Evolutionary conservation across 2,888 invertebrate species (phyloP).

Genomic region (Apomyelois bistriatella): DNA sequence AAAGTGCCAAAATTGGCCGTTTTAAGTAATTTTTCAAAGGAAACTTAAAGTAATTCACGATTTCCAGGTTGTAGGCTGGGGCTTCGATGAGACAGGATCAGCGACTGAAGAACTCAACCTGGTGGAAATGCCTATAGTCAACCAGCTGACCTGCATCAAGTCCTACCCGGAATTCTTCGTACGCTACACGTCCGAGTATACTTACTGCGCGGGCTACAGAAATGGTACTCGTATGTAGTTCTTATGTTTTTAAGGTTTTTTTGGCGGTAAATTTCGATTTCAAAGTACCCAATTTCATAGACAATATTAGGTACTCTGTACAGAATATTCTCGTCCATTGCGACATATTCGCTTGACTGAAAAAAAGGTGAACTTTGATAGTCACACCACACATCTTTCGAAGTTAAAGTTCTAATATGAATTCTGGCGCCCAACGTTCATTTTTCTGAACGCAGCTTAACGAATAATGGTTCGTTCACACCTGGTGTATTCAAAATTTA

Average conservation of each 20-base stretch:
- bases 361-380: too few relatives aligned
- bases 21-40: too few relatives aligned
- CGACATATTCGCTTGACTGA: too few relatives aligned
- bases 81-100: constrained; percentile 79
- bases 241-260: not conserved
- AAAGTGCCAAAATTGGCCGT: too few relatives aligned
- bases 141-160: constrained; percentile 79
- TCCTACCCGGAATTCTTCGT: constrained; percentile 82
- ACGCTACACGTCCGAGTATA: constrained; percentile 77
- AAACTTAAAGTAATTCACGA: too few relatives aligned
- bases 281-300: too few relatives aligned
- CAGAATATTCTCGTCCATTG: too few relatives aligned
- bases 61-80: constrained; percentile 75
- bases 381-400: too few relatives aligned
- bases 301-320: too few relatives aligned
- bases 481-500: not conserved
- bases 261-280: constrained; percentile 2
- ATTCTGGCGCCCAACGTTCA: too few relatives aligned
- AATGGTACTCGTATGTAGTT: constrained; percentile 44
- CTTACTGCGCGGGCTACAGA: constrained; percentile 74
- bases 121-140: constrained; percentile 81
- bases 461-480: not conserved
- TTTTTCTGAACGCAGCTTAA: too few relatives aligned
- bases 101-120: constrained; percentile 79
- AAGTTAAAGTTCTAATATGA: too few relatives aligned